Base-by-base conservation (phyloP, 2,888 invertebrate species). In the Macaria liturata region DNA sequence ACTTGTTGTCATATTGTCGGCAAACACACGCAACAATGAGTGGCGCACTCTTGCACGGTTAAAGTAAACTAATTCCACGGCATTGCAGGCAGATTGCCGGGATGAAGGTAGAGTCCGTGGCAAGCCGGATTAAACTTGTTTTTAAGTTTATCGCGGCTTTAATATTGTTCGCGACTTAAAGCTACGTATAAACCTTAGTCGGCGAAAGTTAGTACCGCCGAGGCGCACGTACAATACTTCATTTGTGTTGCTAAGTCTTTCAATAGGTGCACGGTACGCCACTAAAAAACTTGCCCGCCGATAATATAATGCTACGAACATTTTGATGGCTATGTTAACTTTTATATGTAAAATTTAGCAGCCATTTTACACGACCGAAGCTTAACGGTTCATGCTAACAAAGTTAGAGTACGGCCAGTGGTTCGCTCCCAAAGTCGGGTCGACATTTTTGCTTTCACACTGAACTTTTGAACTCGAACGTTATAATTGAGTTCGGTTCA, bases 81-180 rank as follows among this genome's bases (percentile, higher is more conserved):
- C 80, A 84, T 75, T 80, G 84, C 83, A 84, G 79, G 79, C 81
- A 83, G 78, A 82, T 85, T 81, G 81, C 75, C 72, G 75, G 81
- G 78, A 81, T 76, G 78, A 78, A 78, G 79, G 66, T 61, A 59
- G 76, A 82, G 77, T 81, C 75, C 80, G 79, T 78, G 83, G 84
- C 76, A 83, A 86, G 83, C 80, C 76, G 85, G 88, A 88, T 90
- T 89, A 83, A 88, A 88, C 84, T 88, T 87, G 88, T 89, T 89
- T 88, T 88, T 88, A 88, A 89, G 87, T 88, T 90, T 87, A 89
- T 86, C 84, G 83, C 79, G 74, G 86, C 84, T 88, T 86, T 89
- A 88, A 88, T 88, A 88, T 89, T 88, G 89, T 89, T 89, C 84
- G 77, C 80, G 72, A 85, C 86, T 88, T 88, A 83, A 85, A 80